A percentile compares a stretch with the other conserved stretches of the same genome.
Evolutionary conservation across 1,140 invertebrate species (phyloP).

Genomic region (Aphelinus certus): DNA sequence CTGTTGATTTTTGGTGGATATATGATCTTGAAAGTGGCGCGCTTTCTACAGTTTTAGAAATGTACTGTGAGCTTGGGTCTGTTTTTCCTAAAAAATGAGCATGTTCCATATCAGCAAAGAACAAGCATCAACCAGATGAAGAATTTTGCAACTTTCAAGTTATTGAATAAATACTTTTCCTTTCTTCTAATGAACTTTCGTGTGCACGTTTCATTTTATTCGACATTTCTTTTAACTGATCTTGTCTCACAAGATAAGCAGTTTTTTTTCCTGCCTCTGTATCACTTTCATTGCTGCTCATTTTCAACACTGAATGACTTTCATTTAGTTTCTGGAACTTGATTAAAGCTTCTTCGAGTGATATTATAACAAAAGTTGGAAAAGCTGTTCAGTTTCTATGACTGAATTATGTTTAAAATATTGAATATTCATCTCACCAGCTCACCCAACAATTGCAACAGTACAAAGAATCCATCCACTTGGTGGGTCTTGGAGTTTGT

Average conservation of each 20-base stretch:
- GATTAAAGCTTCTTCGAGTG: neutral
- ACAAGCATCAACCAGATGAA: neutral
- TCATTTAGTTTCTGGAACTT: neutral
- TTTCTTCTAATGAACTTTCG: neutral
- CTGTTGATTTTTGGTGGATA: too few species aligned
- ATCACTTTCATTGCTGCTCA: neutral
- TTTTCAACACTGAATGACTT: neutral
- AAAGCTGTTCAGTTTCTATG: too few species aligned
- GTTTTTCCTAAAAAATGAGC: neutral
- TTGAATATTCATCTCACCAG: neutral
- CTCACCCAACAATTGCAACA: neutral
- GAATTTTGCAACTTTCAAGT: neutral
- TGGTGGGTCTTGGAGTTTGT: neutral
- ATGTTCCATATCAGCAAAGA: neutral
- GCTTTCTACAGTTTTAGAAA: too few species aligned
- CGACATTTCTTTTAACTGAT: neutral
- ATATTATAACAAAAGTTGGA: neutral
- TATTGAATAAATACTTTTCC: neutral
- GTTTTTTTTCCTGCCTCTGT: neutral
- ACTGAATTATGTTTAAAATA: neutral
- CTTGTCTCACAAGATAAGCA: neutral
- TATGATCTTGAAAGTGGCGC: too few species aligned
- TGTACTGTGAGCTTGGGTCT: neutral
- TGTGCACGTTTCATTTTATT: too few species aligned
- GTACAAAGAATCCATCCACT: neutral